Conservation (phyloP, 2,888 invertebrate species). For the Rotaria sp. region DNA sequence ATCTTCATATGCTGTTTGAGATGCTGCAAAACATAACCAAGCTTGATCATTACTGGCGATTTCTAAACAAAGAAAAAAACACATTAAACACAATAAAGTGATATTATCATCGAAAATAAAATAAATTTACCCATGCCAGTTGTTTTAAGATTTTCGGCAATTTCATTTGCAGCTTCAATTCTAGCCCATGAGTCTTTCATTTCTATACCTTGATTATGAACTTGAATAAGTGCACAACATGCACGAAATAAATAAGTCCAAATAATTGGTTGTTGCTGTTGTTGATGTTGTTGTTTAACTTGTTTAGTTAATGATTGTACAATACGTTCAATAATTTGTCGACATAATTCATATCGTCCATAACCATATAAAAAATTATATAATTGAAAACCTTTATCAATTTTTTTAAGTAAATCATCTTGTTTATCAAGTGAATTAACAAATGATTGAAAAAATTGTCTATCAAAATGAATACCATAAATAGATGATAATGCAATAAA, state of each 20-base stretch:
- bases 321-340: neutral
- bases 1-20: slow-evolving; percentile 15
- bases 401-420: neutral
- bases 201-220: neutral
- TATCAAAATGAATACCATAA: neutral
- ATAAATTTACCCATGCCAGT: neutral
- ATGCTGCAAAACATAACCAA: neutral
- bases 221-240: neutral
- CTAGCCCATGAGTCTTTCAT: neutral
- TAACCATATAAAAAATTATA: neutral
- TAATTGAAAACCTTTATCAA: neutral
- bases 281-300: neutral
- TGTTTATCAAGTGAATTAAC: neutral
- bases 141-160: neutral
- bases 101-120: neutral
- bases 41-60: neutral
- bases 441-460: slow-evolving; percentile 9
- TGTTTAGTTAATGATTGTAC: neutral
- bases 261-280: neutral
- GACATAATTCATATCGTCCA: neutral
- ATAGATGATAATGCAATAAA: neutral
- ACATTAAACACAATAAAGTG: neutral
- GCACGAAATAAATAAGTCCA: neutral
- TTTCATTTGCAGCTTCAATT: slow-evolving; percentile 4
- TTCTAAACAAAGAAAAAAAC: neutral